Base-by-base conservation (phyloP, 37 sponge, comb jelly and placozoan species). In the Dysidea cf. avara region DNA sequence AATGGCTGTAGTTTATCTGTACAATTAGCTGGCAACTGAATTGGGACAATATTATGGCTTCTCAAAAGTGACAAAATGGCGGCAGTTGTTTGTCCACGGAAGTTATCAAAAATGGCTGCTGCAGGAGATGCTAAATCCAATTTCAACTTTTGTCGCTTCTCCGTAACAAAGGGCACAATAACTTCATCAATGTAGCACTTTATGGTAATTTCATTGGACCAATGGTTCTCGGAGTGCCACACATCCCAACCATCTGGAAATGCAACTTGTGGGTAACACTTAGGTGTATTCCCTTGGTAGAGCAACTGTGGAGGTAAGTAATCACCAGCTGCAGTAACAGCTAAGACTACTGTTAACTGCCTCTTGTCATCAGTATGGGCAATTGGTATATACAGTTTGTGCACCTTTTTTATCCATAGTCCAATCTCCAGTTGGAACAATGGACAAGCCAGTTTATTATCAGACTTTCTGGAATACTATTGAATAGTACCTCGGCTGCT, bases 271-370 rank as follows among this genome's bases (percentile, higher is more conserved):
- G 66, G 66, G 13, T 28, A 11, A 11, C 59, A 11, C 31, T 39
- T 67, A 16, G 30, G 39, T 30, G 75, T 72, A 29, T 86, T 85
- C 30, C 86, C 86, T 32, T 66, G 34, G 64, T 76, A 85, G 3
- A 85, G 69, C 22, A 79, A 21, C 53, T 85, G 86, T 9, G 61
- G 39, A 18, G 86, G 55, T 25, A 61, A 40, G 28, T 38, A 74
- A 4, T 72, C 75, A 30, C 75, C 64, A 49, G n/a, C 28, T 11
- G 43, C 5, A 1, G 75, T 74, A 2, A 51, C 75, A 18, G 75
- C 74, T 2, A 72, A 28, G n/a, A 72, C 74, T 4, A 13, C 61
- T 21, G 72, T 71, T 21, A 53, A 29, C 31, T 71, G 72, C 16
- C 72, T 26, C 30, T 71, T 71, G 34, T 71, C 72, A 25, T 53